Evolutionary conservation across 1,140 invertebrate genomes (phyloP), one percentile per base, ranked within the genome.

Genomic region (Ips nitidus): DNA sequence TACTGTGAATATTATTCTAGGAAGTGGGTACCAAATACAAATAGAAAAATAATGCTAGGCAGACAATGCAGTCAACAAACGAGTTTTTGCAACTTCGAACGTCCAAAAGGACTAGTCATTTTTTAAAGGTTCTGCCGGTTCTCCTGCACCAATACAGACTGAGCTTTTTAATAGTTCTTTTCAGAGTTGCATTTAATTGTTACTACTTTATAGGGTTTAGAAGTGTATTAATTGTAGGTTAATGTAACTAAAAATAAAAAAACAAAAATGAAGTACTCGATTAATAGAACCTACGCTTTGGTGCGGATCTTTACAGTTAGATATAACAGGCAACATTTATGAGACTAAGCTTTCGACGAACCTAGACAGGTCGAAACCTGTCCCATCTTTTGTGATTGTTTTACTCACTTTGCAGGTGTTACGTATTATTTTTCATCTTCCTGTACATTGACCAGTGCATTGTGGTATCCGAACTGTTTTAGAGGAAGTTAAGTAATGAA

Each of bases 401-500:
- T 75, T 75, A 74, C 72, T 71, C 72, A 75, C 69, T 75, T 69
- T 75, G 72, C 75, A 76, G 75, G 75, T 76, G 75, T 75, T 75
- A 69, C 68, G 52, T 56, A 59, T 41, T 59, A 42, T n/a, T 59
- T 59, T 59, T 59, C 57, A 42, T 66, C 70, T 60, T 55, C 39
- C 50, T 50, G 38, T 47, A 40, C 64, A 66, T 37, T 59, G 55
- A 66, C 53, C 56, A 43, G 39, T 69, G 8, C 8, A 69, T 61
- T 69, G 41, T 69, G 7, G 42, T 58, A 59, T 59, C 22, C 22
- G 22, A 22, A 22, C 22, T 22, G 22, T 22, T 22, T 22, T 22
- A 22, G 22, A 22, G 22, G 22, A 22, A 22, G 22, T 22, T 22
- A 22, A 22, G 22, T 22, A 22, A 22, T 22, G 22, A 22, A 22